These are phyloP conservation scores for Rhinoraja longicauda DNA, from an alignment of 2,797 vertebrate genomes.

Conservation along the genomic window DNA sequence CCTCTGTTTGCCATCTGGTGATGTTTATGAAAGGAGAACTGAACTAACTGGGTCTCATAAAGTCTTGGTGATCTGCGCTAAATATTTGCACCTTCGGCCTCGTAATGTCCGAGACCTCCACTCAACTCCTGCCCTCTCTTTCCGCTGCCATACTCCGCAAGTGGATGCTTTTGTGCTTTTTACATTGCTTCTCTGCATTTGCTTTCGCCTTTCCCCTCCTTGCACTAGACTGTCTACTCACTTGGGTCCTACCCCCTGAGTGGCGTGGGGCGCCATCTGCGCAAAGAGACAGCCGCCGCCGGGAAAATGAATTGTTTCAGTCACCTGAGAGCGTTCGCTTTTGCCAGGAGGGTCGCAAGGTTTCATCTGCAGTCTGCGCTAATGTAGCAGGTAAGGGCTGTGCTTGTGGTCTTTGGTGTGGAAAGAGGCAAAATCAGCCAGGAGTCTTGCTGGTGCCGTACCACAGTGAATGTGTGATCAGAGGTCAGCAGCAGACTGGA, in stretches of 20 bases:
- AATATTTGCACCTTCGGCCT: background rate
- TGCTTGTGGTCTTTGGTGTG: background rate
- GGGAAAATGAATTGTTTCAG: background rate
- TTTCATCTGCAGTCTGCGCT: background rate
- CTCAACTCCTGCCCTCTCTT: background rate
- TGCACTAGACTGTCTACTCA: no score
- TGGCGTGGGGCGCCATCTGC: background rate
- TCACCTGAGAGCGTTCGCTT: background rate
- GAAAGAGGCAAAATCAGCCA: background rate
- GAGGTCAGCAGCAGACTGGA: no score
- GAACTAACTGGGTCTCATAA: background rate
- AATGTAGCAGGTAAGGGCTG: background rate
- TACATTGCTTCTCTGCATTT: background rate
- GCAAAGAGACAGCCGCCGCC: background rate
- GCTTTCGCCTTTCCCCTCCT: background rate
- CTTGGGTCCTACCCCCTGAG: no score
- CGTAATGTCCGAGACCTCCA: background rate
- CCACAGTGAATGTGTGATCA: background rate
- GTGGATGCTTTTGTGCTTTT: background rate
- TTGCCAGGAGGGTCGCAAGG: background rate
- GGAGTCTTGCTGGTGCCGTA: background rate
- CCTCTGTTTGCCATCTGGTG: background rate
- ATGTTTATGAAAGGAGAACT: background rate
- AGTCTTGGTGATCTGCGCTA: background rate
- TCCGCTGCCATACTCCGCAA: background rate